Percentiles rank a stretch among this genome's conserved stretches.
phyloP scores from a whole-genome alignment of 2,888 invertebrate species.

The Pasiphila rectangulata region DNA sequence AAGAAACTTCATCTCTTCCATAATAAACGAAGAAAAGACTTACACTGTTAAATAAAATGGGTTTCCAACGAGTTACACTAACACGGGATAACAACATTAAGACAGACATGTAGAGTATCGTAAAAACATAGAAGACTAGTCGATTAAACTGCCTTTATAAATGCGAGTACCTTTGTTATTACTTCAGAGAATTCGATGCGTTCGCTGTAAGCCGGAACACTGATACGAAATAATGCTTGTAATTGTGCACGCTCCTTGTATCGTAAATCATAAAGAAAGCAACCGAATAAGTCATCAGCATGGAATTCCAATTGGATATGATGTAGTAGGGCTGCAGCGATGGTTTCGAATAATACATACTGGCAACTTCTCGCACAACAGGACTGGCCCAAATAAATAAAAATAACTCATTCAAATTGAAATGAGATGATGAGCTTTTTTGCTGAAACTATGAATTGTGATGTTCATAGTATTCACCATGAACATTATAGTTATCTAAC shows the following conservation, averaged over 20 bases:
- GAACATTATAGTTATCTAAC: no score
- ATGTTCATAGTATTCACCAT: no score
- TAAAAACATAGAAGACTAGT: neutral
- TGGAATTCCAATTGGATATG: constrained; percentile 71
- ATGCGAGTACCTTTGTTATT: no score
- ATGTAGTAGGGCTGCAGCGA: constrained; percentile 62
- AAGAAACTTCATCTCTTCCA: no score
- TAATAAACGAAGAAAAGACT: no score
- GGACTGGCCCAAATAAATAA: neutral
- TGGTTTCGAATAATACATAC: constrained; percentile 46
- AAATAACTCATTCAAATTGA: no score
- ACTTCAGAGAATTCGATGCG: neutral
- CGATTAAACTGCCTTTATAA: no score
- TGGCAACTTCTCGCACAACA: constrained; percentile 3
- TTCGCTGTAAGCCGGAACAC: constrained; percentile 14
- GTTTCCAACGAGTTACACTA: no score
- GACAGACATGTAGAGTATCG: neutral
- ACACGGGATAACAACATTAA: no score
- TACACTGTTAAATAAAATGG: no score
- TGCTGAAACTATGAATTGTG: no score
- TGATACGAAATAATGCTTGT: constrained; percentile 44
- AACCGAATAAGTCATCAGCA: constrained; percentile 71
- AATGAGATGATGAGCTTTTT: no score
- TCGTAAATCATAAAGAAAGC: constrained; percentile 74
- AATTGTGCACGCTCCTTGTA: constrained; percentile 45